Evolutionary conservation across 1,140 invertebrate species (phyloP), one percentile per base, ranked within the genome.

Genomic region (Phymorhynchus buccinoides): DNA sequence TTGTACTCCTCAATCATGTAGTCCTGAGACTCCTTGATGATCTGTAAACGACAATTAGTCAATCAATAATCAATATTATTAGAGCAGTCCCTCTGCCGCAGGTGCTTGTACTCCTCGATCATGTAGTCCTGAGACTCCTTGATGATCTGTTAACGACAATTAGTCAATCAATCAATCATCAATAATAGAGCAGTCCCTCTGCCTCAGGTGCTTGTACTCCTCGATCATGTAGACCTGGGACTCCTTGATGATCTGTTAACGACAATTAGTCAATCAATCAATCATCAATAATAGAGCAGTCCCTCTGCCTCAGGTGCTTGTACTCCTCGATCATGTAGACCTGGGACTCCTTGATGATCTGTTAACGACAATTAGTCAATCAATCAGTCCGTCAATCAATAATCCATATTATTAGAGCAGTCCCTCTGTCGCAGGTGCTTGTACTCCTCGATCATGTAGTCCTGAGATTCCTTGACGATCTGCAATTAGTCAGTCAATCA

Each of bases 1-100:
- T 96, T 96, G 93, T 99, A 99, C 93, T 97, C 96, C 85, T 97
- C 96, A 16, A 99, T 96, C 84, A 99, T 94, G 77, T 97, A 94
- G 83, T 97, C 96, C 35, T 95, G 87, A 1, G 91, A 85, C 90
- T 98, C 97, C 94, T 96, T 90, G 68, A 89, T 94, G 81, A 95
- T 94, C 94, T 94, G 88, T 42, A 66, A 48, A 3, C 68, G 14
- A 35, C 16, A 66, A 66, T 4, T 27, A 66, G 62, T n/a, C n/a
- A n/a, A n/a, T n/a, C n/a, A n/a, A n/a, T n/a, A n/a, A n/a, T n/a
- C n/a, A n/a, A n/a, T n/a, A n/a, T n/a, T n/a, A n/a, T n/a, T n/a
- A n/a, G n/a, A n/a, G n/a, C n/a, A n/a, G n/a, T n/a, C n/a, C n/a
- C n/a, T n/a, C n/a, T n/a, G n/a, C n/a, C n/a, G n/a, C 62, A 66